phyloP scores from a whole-genome alignment of 2,888 invertebrate species.

The Oscheius myriophilus region DNA sequence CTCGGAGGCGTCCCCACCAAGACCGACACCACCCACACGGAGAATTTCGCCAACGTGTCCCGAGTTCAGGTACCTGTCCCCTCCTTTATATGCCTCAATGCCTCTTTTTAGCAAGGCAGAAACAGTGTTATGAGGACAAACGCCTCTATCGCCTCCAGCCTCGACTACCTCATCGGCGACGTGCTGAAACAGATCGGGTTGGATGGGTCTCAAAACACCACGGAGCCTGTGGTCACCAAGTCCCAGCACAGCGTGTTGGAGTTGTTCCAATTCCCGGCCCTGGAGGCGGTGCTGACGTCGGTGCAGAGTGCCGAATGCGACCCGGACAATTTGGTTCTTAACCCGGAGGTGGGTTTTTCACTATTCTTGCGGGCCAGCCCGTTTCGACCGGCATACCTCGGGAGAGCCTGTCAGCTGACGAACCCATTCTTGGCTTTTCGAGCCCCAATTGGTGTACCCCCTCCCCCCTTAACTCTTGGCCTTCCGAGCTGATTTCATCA shows the following conservation, averaged over 20 bases:
- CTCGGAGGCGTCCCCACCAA: slow-evolving; percentile 40
- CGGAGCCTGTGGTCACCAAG: slow-evolving; percentile 27
- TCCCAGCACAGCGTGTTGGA: slow-evolving; percentile 53
- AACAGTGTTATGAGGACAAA: slow-evolving; percentile 38
- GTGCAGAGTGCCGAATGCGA: slow-evolving; percentile 33
- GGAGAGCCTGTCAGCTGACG: no score
- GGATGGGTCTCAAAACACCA: slow-evolving; percentile 3
- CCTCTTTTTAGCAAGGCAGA: slow-evolving; percentile 14
- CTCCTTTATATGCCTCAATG: not conserved
- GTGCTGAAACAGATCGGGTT: slow-evolving; percentile 43
- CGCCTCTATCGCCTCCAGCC: slow-evolving; percentile 44
- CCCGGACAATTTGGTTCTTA: not conserved
- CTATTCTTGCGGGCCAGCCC: no score
- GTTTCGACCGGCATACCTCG: no score
- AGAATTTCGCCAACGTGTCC: slow-evolving; percentile 53
- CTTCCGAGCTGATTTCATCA: no score
- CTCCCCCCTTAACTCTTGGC: no score
- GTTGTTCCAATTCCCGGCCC: slow-evolving; percentile 66
- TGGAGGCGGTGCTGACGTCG: slow-evolving; percentile 56
- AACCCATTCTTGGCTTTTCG: no score
- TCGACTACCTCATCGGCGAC: slow-evolving; percentile 53
- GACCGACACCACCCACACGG: slow-evolving; percentile 11
- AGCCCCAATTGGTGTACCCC: no score
- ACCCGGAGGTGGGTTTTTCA: slow-evolving; percentile 30
- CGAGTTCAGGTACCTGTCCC: slow-evolving; percentile 48